phyloP scores from a whole-genome alignment of 1,140 invertebrate species.

The Drosophila aff. region DNA sequence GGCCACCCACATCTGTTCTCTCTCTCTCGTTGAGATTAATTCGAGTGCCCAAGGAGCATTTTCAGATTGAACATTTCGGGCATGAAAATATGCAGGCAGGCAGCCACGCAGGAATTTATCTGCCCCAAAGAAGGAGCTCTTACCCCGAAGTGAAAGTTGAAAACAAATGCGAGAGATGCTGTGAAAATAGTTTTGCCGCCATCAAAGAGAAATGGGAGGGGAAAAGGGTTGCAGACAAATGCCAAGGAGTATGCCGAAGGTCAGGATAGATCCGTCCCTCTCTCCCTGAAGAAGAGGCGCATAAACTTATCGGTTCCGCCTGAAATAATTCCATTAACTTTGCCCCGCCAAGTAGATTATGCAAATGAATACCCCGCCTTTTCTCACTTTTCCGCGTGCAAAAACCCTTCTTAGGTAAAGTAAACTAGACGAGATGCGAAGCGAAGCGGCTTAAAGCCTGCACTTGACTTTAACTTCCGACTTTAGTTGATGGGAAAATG shows the following conservation, averaged over 20 bases:
- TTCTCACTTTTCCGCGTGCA: not conserved
- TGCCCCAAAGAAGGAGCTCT: not conserved
- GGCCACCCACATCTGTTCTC: slow-evolving; percentile 18
- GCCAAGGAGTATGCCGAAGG: slow-evolving; percentile 13
- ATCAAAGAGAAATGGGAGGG: slow-evolving; percentile 2
- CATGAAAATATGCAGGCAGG: slow-evolving; percentile 30
- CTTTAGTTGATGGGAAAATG: not conserved
- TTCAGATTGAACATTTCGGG: slow-evolving; percentile 31
- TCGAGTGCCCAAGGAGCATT: slow-evolving; percentile 9
- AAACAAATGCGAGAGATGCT: slow-evolving; percentile 20
- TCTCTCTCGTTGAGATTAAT: slow-evolving; percentile 9
- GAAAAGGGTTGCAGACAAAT: slow-evolving; percentile 11
- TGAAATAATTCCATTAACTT: slow-evolving; percentile 24
- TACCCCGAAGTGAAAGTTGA: not conserved
- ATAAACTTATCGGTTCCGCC: slow-evolving; percentile 26
- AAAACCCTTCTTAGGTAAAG: not conserved
- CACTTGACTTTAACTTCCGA: not conserved
- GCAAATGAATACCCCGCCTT: slow-evolving; percentile 23
- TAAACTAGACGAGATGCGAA: too few relatives aligned
- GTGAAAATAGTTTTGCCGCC: slow-evolving; percentile 32
- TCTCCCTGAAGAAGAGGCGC: not conserved
- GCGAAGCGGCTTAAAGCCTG: not conserved
- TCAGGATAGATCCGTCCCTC: not conserved
- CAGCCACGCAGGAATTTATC: slow-evolving; percentile 26
- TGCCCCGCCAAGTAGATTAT: slow-evolving; percentile 1